These are phyloP conservation scores for Dione juno DNA, from an alignment of 2,888 invertebrate genomes.

Conservation along the genomic window DNA sequence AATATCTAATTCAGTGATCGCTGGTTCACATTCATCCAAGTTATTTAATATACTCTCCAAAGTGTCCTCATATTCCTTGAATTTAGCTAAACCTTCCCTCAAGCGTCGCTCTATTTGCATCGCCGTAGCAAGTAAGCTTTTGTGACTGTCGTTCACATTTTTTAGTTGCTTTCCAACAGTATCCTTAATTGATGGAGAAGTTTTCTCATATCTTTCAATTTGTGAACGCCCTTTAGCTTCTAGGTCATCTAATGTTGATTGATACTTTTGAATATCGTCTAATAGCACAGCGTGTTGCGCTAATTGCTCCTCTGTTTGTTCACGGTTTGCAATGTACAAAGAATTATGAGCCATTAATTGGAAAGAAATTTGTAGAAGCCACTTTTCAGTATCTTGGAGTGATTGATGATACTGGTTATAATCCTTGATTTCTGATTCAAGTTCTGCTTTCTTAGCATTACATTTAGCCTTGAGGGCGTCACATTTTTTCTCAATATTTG, in stretches of 20 bases:
- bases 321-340: constrained; percentile 94
- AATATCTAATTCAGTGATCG: constrained; percentile 89
- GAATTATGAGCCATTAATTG: constrained; percentile 98
- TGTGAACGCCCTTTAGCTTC: constrained; percentile 92
- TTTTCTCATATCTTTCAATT: constrained; percentile 89
- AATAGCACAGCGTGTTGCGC: constrained; percentile 92
- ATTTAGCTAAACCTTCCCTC: constrained; percentile 94
- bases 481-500: constrained; percentile 88
- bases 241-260: constrained; percentile 90
- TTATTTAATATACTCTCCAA: constrained; percentile 92
- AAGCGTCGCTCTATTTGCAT: constrained; percentile 94
- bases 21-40: constrained; percentile 90
- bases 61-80: constrained; percentile 96
- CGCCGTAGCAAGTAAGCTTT: constrained; percentile 94
- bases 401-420: constrained; percentile 94
- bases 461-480: constrained; percentile 86
- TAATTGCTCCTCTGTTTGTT: constrained; percentile 95
- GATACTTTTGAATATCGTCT: constrained; percentile 92
- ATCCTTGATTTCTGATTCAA: constrained; percentile 92
- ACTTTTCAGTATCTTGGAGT: constrained; percentile 97
- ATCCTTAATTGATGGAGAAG: constrained; percentile 88
- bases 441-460: constrained; percentile 84
- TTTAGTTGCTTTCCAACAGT: constrained; percentile 93
- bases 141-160: constrained; percentile 97
- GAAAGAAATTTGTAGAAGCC: constrained; percentile 97